These are phyloP conservation scores for Drosophila seguyi DNA, from an alignment of 1,140 invertebrate species.

Conservation along the genomic window DNA sequence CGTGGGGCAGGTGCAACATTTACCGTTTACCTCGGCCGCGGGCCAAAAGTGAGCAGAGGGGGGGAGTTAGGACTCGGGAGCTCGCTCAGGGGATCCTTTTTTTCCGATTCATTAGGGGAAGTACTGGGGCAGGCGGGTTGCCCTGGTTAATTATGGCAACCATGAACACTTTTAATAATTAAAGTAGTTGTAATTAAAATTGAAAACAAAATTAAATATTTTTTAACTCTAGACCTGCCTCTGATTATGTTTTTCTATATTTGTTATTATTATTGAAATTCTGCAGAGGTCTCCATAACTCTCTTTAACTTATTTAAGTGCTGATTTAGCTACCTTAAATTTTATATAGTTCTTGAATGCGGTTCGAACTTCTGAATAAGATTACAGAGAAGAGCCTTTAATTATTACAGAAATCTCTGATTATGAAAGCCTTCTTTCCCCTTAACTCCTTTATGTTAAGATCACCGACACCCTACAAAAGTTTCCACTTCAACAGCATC, in stretches of 20 bases:
- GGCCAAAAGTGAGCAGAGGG: slow-evolving; percentile 19
- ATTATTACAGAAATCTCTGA: background rate
- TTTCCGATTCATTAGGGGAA: background rate
- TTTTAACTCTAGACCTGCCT: background rate
- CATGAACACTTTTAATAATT: slow-evolving; percentile 1
- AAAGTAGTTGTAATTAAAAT: background rate
- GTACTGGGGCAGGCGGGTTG: background rate
- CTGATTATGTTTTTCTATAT: background rate
- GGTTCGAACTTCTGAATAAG: background rate
- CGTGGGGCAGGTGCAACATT: slow-evolving; percentile 71
- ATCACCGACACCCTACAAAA: background rate
- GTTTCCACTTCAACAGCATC: slow-evolving; percentile 37
- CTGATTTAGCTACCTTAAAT: background rate
- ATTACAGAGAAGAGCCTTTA: background rate
- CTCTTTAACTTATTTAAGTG: background rate
- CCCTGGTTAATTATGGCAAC: background rate
- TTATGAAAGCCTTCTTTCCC: background rate
- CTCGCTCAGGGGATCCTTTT: slow-evolving; percentile 5
- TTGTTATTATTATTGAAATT: too few relatives aligned
- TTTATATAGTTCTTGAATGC: background rate
- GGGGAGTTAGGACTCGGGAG: slow-evolving; percentile 2
- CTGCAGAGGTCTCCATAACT: too few relatives aligned
- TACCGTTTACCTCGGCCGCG: slow-evolving; percentile 64
- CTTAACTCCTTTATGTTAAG: background rate
- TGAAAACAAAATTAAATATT: background rate